Percentiles rank a stretch among this genome's conserved stretches.
These are phyloP conservation scores for Trachelus troglodyta DNA, from an alignment of 2,888 invertebrate species.

Conservation along the genomic window DNA sequence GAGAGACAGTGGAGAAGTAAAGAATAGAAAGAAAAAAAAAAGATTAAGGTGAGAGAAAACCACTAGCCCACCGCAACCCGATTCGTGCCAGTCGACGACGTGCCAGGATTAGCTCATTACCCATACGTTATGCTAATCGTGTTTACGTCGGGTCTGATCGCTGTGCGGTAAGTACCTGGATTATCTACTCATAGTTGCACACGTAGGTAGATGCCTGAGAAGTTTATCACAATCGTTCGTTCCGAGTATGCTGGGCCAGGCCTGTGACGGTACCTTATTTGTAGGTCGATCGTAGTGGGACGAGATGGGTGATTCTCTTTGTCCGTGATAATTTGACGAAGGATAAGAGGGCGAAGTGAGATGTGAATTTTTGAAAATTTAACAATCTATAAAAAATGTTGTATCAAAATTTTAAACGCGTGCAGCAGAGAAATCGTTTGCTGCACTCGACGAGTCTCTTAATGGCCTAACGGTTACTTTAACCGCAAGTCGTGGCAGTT, in stretches of 20 bases:
- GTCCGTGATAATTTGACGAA: not conserved
- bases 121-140: slow-evolving; percentile 53
- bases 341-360: not conserved
- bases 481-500: not conserved
- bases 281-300: not conserved
- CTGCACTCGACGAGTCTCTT: not conserved
- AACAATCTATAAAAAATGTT: too few relatives aligned
- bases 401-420: not conserved
- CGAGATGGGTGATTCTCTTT: not conserved
- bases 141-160: slow-evolving; percentile 49
- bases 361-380: not conserved
- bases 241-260: not conserved
- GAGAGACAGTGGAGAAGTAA: not conserved
- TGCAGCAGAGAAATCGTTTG: not conserved
- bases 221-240: not conserved
- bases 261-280: not conserved
- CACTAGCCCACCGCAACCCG: slow-evolving; percentile 7
- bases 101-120: slow-evolving; percentile 52
- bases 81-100: slow-evolving; percentile 49
- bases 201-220: not conserved
- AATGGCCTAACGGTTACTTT: not conserved
- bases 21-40: slow-evolving; percentile 14
- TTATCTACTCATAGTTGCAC: slow-evolving; percentile 17
- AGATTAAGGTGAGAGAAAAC: slow-evolving; percentile 11
- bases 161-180: slow-evolving; percentile 28